Percentiles rank a stretch among this genome's conserved stretches.
phyloP scores from a whole-genome alignment of 2,888 invertebrate genomes.

The Lasioglossum figueresi region DNA sequence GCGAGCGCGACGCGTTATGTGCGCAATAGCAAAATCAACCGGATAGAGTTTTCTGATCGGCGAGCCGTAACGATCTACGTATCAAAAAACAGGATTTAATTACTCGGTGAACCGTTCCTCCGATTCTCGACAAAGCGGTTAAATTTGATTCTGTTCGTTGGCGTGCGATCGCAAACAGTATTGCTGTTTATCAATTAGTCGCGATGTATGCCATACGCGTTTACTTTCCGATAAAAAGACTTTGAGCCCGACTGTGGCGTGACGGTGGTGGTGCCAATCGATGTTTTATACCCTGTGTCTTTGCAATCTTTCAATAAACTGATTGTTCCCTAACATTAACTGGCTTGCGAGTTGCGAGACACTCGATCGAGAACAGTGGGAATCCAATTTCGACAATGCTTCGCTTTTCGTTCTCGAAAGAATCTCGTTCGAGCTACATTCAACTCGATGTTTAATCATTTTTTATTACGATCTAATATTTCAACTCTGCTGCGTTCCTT shows the following conservation, averaged over 20 bases:
- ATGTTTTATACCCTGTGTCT: background rate
- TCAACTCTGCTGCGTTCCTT: no score
- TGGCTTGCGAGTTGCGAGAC: background rate
- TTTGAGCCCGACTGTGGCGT: background rate
- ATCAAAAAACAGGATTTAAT: slow-evolving; percentile 57
- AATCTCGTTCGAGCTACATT: background rate
- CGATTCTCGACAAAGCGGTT: slow-evolving; percentile 49
- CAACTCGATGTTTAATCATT: background rate
- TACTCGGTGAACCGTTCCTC: slow-evolving; percentile 51
- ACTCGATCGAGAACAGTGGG: background rate
- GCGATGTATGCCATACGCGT: slow-evolving; percentile 21
- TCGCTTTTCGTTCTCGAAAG: background rate
- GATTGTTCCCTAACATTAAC: background rate
- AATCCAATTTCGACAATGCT: background rate
- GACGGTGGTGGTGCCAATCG: background rate
- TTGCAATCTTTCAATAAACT: background rate
- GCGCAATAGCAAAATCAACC: background rate
- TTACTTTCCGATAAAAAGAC: background rate
- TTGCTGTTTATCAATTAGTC: slow-evolving; percentile 60
- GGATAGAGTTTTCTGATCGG: background rate
- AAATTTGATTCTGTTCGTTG: slow-evolving; percentile 1
- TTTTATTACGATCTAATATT: background rate
- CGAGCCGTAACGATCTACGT: background rate
- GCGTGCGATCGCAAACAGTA: background rate
- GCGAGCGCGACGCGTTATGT: no score